A percentile compares a stretch with the other conserved stretches of the same genome.
These are phyloP conservation scores for Oryzias celebensis DNA, from an alignment of 2,113 vertebrate genomes.

Conservation along the genomic window DNA sequence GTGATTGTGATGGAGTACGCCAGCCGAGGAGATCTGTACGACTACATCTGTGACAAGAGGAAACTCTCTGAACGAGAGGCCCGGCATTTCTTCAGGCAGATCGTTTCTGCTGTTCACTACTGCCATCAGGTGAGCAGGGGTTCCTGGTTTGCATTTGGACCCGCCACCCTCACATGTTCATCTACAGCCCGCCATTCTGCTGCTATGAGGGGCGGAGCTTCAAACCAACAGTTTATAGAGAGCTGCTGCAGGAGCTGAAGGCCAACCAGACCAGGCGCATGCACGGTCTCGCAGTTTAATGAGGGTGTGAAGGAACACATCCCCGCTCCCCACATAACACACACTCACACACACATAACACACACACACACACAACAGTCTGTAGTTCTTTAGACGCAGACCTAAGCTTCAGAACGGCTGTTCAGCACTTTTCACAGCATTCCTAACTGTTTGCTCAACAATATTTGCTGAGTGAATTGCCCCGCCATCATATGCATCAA, in stretches of 20 bases:
- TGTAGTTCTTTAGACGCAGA: constrained; percentile 20
- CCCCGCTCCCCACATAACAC: background rate
- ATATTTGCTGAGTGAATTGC: constrained; percentile 31
- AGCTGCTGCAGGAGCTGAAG: constrained; percentile 47
- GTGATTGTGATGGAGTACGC: constrained; percentile 99
- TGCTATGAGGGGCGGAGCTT: constrained; percentile 40
- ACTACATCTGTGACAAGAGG: constrained; percentile 88
- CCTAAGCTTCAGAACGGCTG: constrained; percentile 20
- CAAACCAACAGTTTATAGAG: constrained; percentile 51
- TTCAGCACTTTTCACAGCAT: constrained; percentile 19
- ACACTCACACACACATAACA: constrained; percentile 26
- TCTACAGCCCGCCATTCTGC: constrained; percentile 47
- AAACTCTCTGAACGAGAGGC: constrained; percentile 84
- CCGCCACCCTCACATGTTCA: no score
- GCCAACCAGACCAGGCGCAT: constrained; percentile 47
- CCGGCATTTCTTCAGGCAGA: constrained; percentile 91
- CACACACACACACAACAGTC: constrained; percentile 26
- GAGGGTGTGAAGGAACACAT: constrained; percentile 54
- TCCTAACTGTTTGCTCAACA: constrained; percentile 19
- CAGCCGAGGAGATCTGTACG: constrained; percentile 91
- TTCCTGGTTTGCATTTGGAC: background rate
- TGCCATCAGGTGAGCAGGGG: constrained; percentile 85
- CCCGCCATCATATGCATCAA: background rate
- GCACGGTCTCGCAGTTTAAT: constrained; percentile 60
- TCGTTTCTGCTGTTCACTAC: constrained; percentile 91